Evolutionary conservation across 2,888 invertebrate genomes (phyloP), one percentile per base, ranked within the genome.

Genomic region (Ernsta delagoae): DNA sequence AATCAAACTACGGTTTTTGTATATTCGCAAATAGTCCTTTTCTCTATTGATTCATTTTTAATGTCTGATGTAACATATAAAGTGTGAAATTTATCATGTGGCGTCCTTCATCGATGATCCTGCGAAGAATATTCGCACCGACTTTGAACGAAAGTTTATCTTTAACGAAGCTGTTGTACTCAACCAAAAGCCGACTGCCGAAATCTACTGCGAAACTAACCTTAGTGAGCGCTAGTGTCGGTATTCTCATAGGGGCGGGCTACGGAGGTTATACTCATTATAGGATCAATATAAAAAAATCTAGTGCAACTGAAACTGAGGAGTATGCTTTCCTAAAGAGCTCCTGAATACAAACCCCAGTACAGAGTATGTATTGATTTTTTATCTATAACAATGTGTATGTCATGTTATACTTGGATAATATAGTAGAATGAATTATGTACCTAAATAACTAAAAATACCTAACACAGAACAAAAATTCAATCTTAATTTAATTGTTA

Each of bases 171-270:
- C 67, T 84, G 69, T 79, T 82, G 59, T 89, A 90, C 76, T 87
- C 91, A 3, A 86, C 87, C 1, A 89, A 84, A 78, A 84, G 83
- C 81, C 88, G 87, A 77, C 72, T 83, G 11, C 85, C 90, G 64
- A 86, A 80, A 73, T 92, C 92, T 5, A 86, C 89, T 8, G 81
- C 85, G 0, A 95, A 94, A 77, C 78, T 95, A 73, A 94, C 95
- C 34, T 73, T 96, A 41, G 84, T 95, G 1, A 95, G 96, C 71
- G 94, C 94, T 0, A 92, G 92, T 77, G 86, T 95, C 64, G 96
- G 96, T 57, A 90, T 94, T 5, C 83, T 94, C 2, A 79, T 94
- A 4, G 95, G 95, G 2, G 94, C 94, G 0, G 93, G 93, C 0
- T 95, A 95, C 78, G 91, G 93, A 71, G 93, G 92, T 70, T 94